Conservation (phyloP, 2,888 invertebrate genomes). For the Elysia crispata region DNA sequence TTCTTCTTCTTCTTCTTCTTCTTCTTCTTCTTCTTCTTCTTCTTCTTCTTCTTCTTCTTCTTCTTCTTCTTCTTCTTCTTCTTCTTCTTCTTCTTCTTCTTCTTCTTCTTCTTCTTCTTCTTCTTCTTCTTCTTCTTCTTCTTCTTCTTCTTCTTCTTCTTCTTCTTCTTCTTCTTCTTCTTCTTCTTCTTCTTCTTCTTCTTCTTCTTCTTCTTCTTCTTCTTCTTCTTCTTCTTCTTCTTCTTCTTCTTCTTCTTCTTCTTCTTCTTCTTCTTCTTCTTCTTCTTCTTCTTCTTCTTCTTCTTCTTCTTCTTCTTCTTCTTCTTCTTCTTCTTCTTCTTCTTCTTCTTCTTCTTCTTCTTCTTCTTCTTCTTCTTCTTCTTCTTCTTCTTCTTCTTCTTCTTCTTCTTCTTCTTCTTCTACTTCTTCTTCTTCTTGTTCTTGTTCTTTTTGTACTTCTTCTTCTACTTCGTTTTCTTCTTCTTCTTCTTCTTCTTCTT, state of each 20-base stretch:
- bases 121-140: not conserved
- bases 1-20: not conserved
- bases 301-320: not conserved
- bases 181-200: not conserved
- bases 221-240: constrained; percentile 2
- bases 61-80: not conserved
- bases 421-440: constrained; percentile 14
- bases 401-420: not conserved
- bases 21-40: not conserved
- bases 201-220: not conserved
- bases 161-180: not conserved
- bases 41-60: not conserved
- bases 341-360: not conserved
- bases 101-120: not conserved
- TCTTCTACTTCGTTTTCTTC: not conserved
- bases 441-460: not conserved
- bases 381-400: not conserved
- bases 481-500: constrained; percentile 2
- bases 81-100: too few species aligned
- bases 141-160: not conserved
- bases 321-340: not conserved
- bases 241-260: not conserved
- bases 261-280: not conserved
- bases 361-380: constrained; percentile 7
- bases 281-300: too few species aligned